Base-by-base conservation (phyloP, 2,888 invertebrate species). In the Pyrrhosoma nymphula region DNA sequence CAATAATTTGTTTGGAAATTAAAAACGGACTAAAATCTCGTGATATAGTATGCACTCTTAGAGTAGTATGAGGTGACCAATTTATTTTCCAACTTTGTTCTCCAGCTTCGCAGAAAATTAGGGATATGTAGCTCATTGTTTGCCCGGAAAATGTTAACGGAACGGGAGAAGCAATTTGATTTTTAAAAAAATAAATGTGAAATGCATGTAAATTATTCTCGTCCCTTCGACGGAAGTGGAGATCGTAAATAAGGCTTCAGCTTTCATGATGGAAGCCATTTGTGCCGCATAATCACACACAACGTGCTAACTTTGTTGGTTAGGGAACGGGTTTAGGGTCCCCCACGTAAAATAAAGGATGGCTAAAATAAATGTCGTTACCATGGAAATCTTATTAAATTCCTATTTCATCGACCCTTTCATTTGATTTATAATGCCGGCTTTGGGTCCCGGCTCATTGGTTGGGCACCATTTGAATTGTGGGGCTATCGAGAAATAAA, bases 341-440 rank as follows among this genome's bases (percentile, higher is more conserved):
- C 69, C 0, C 82, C 14, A 18, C 35, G 16, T 35, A 82, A 82
- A 82, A 82, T 82, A 16, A 26, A 35, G 35, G 82, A 35, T 82
- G 82, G 82, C n/a, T 30, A 82, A 82, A 35, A 82, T 82, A 35
- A 35, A 82, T 82, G 30, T 35, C 82, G 35, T 82, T 82, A 4
- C 82, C 30, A 30, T 35, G 82, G 82, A 82, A 35, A 82, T 82
- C 82, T 82, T 82, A 82, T 82, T 82, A 26, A 82, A 82, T 35
- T 82, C 35, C 82, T 82, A 82, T 82, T 82, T 82, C 16, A 82
- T 82, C 35, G 82, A 35, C 82, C 35, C 30, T 35, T 35, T 12
- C 4, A 18, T 14, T 35, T 82, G 82, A 82, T 82, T 82, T 82
- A 82, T 35, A 35, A 82, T 35, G 30, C 82, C 82, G 12, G 18